Conservation (phyloP, 2,113 vertebrate genomes). For the Meles meles region DNA sequence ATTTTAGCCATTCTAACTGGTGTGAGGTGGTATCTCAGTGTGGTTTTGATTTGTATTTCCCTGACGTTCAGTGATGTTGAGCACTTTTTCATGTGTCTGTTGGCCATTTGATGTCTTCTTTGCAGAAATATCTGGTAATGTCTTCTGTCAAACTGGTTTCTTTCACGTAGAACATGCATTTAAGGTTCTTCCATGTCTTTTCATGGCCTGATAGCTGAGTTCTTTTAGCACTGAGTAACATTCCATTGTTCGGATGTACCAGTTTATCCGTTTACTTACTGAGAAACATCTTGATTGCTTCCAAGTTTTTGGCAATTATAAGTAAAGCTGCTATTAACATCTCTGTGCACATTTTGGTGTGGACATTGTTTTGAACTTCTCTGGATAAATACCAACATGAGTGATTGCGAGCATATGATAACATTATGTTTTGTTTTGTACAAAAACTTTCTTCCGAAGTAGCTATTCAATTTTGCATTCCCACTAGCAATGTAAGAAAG, state of each 20-base stretch:
- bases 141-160: no score
- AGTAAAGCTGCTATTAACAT: neutral
- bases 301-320: neutral
- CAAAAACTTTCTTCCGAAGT: neutral
- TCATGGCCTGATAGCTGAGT: neutral
- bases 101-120: no score
- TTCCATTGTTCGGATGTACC: neutral
- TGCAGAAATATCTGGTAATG: no score
- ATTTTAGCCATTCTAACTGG: no score
- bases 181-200: neutral
- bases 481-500: neutral
- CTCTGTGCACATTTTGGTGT: neutral
- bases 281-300: neutral
- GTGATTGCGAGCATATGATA: neutral
- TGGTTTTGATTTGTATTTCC: no score
- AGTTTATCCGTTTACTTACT: neutral
- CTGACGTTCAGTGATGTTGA: no score
- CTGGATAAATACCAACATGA: neutral
- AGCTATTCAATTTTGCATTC: neutral
- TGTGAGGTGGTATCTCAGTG: no score
- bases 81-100: no score
- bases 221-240: neutral
- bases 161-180: neutral
- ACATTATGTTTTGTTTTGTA: neutral
- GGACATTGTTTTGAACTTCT: neutral